Conservation (phyloP, 2,113 vertebrate species). For the Murina feae region DNA sequence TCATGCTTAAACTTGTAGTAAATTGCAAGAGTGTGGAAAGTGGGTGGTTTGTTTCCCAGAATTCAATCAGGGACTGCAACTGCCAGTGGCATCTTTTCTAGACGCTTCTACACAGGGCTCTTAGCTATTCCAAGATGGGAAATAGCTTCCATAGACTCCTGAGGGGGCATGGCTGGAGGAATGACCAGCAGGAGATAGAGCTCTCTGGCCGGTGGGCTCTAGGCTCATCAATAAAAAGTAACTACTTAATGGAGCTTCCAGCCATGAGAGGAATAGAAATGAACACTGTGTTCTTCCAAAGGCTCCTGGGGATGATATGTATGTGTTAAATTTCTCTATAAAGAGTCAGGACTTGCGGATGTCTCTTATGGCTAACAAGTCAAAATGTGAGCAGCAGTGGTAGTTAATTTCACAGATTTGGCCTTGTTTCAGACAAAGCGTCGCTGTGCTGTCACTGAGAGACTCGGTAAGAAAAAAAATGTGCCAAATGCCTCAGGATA, state of each 20-base stretch:
- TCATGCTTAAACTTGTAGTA: conserved; percentile 77
- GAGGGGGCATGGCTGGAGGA: neutral
- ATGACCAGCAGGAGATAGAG: conserved; percentile 45
- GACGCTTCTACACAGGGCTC: neutral
- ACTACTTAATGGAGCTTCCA: conserved; percentile 31
- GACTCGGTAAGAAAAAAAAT: neutral
- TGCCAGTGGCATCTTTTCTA: conserved; percentile 54
- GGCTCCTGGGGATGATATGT: conserved; percentile 16
- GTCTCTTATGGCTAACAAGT: conserved; percentile 51
- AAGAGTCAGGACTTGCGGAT: conserved; percentile 46
- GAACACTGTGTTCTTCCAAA: conserved; percentile 55
- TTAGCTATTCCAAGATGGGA: neutral
- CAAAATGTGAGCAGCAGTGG: neutral
- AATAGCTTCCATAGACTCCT: neutral
- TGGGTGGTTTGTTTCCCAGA: conserved; percentile 68
- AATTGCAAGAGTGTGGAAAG: conserved; percentile 67
- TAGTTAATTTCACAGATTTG: conserved; percentile 25
- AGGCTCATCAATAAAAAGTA: conserved; percentile 55
- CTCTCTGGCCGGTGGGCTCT: neutral
- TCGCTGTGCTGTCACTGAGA: conserved; percentile 32
- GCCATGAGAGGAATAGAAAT: conserved; percentile 58
- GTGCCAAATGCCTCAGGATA: neutral
- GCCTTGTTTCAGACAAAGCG: conserved; percentile 36
- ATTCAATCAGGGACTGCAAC: conserved; percentile 56
- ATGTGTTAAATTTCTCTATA: conserved; percentile 58